Base-by-base conservation (phyloP, 2,888 invertebrate species). In the Amiota communis region DNA sequence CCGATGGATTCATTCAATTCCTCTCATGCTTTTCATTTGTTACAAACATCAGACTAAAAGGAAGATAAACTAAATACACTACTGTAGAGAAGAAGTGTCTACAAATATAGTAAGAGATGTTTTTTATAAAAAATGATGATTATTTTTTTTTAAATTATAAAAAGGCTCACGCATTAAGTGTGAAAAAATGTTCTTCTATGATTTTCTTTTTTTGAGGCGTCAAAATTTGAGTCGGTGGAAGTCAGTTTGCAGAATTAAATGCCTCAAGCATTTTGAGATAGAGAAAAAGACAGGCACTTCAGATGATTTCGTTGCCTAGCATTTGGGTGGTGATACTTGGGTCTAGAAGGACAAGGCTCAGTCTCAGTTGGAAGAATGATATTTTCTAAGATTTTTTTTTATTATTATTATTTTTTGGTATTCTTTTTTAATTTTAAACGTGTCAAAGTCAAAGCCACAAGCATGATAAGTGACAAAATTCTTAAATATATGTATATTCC, bases 381-480 rank as follows among this genome's bases (percentile, higher is more conserved):
- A 8, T 51, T 51, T n/a, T 51, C 4, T 51, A 12, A 8, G 15
- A 64, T n/a, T 64, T 65, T 65, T n/a, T 63, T 20, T 23, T 59
- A 59, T 10, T 63, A 36, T 12, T 64, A 4, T 20, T 9, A 47
- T 48, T 65, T 46, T 65, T 63, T n/a, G 48, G n/a, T 11, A 65
- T 51, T 51, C 10, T 51, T 51, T 51, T 51, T 51, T 51, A 48
- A 17, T 36, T 23, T 46, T 13, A 63, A 63, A 65, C 65, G 49
- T 65, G 48, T 65, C 65, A 65, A 47, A 47, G 65, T 65, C 49
- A 65, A 65, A n/a, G 63, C 36, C 36, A 13, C 36, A 67, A 74
- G 71, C 65, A 47, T 53, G 72, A 73, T 75, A 36, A 2, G 53
- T 53, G 10, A 53, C 36, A 36, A 36, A 36, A 36, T 36, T 36